Evolutionary conservation across 30 jellyfish, hydroid and myxozoan genomes (phyloP), one percentile per base, ranked within the genome.

Genomic region (Turritopsis rubra): DNA sequence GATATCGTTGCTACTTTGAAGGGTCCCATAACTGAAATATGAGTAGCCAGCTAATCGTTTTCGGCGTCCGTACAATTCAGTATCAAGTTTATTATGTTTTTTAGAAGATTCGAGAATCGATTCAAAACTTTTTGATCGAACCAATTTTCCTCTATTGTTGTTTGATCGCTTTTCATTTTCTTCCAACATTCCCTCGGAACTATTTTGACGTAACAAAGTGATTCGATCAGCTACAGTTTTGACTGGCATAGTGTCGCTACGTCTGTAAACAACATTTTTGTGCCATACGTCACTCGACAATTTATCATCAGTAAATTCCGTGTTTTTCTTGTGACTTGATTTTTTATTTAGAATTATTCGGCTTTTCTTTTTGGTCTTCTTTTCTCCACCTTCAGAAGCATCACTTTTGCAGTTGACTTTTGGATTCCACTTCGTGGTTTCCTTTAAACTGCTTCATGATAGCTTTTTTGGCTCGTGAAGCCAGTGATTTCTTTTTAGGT

Each of bases 51-150:
- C 82, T n/a, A 74, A 74, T 7, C 65, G 82, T 16, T 52, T 26
- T 24, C 82, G 53, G 19, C 82, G 82, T 13, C 41, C 82, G 16
- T 74, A 13, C 19, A 26, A 41, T 74, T 24, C 82, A n/a, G 53
- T 23, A 0, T 74, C 82, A 7, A 1, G 71, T 74, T n/a, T n/a
- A 1, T 74, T 21, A 74, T 21, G 18, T 0, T 18, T 25, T 19
- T 20, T 18, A 19, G 18, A 22, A 1, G 82, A n/a, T 13, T 74
- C 82, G 9, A 74, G 82, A 1, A 74, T 74, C 4, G 82, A 74
- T n/a, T 74, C 82, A 29, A 74, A 74, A 74, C 82, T 74, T 17
- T 29, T 16, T 24, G 82, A 74, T 16, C 82, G 53, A 21, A 30
- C 65, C 71, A 74, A 21, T 29, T 1, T 74, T 26, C 65, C 18